Conservation (phyloP, 2,888 invertebrate species). For the Macrophya alboannulata region DNA sequence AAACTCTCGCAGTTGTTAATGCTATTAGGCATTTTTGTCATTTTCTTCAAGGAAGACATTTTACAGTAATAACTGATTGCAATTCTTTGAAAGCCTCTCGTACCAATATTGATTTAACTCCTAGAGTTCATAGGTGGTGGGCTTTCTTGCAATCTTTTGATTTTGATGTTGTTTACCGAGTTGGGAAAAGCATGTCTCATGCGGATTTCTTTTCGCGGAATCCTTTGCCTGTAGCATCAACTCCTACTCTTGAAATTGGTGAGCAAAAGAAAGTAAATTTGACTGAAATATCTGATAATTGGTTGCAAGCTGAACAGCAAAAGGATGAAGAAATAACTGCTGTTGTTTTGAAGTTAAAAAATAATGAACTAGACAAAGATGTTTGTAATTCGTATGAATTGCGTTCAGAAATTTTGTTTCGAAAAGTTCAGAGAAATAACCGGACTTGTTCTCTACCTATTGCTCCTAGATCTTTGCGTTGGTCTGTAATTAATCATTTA, state of each 20-base stretch:
- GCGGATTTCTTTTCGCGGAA: slow-evolving; percentile 60
- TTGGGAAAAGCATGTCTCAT: slow-evolving; percentile 60
- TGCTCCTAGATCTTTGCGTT: slow-evolving; percentile 55
- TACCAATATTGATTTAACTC: too few species aligned
- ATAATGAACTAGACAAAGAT: slow-evolving; percentile 45
- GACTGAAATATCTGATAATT: slow-evolving; percentile 54
- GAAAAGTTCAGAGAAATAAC: slow-evolving; percentile 64
- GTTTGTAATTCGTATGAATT: slow-evolving; percentile 57
- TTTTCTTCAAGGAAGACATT: too few species aligned
- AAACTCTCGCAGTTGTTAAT: too few species aligned
- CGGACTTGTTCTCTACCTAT: slow-evolving; percentile 44
- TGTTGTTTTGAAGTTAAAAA: slow-evolving; percentile 51
- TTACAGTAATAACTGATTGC: too few species aligned
- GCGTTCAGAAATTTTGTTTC: slow-evolving; percentile 54
- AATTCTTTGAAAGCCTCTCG: too few species aligned
- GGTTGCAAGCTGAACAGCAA: slow-evolving; percentile 60
- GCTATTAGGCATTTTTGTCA: too few species aligned
- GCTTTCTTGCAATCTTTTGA: too few species aligned
- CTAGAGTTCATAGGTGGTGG: too few species aligned
- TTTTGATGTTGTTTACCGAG: slow-evolving; percentile 50
- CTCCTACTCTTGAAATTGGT: neutral
- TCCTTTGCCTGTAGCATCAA: slow-evolving; percentile 9
- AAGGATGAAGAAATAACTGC: slow-evolving; percentile 57
- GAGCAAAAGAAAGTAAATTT: slow-evolving; percentile 33
- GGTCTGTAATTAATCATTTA: slow-evolving; percentile 56